Evolutionary conservation across 2,888 invertebrate genomes (phyloP).

Genomic region (Oscheius myriophilus): DNA sequence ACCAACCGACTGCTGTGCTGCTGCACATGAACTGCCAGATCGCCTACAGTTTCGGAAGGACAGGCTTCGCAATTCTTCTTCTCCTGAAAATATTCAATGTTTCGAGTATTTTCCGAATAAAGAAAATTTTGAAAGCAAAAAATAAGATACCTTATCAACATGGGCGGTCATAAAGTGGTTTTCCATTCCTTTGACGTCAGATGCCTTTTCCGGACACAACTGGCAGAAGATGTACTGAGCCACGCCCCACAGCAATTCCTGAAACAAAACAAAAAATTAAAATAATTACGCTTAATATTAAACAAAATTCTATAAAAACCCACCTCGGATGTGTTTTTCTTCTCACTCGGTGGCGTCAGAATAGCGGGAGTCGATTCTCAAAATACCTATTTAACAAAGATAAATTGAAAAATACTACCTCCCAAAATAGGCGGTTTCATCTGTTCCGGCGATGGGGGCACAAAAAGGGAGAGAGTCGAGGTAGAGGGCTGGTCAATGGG

Average conservation of each 20-base stretch:
- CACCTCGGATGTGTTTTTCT: not conserved
- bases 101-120: too few species aligned
- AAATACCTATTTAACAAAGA: not conserved
- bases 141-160: slow-evolving; percentile 42
- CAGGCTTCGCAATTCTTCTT: slow-evolving; percentile 51
- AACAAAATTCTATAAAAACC: too few species aligned
- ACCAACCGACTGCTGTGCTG: slow-evolving; percentile 50
- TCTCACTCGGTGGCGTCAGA: not conserved
- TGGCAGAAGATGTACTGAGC: slow-evolving; percentile 57
- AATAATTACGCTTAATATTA: too few species aligned
- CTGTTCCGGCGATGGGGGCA: not conserved
- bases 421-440: not conserved
- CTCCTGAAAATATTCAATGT: slow-evolving; percentile 13
- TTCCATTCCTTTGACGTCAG: slow-evolving; percentile 48
- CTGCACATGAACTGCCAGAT: slow-evolving; percentile 50
- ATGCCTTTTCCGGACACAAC: slow-evolving; percentile 58
- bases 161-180: slow-evolving; percentile 51
- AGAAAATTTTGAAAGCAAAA: not conserved
- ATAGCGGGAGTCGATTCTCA: not conserved
- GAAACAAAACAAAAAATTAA: not conserved
- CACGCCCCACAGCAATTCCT: slow-evolving; percentile 53
- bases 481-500: not conserved
- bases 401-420: not conserved
- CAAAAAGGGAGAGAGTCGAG: not conserved
- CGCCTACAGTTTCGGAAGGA: slow-evolving; percentile 46